Percentiles rank a stretch among this genome's conserved stretches.
Evolutionary conservation across 2,888 invertebrate genomes (phyloP).

Genomic region (Cheilosia variabilis): DNA sequence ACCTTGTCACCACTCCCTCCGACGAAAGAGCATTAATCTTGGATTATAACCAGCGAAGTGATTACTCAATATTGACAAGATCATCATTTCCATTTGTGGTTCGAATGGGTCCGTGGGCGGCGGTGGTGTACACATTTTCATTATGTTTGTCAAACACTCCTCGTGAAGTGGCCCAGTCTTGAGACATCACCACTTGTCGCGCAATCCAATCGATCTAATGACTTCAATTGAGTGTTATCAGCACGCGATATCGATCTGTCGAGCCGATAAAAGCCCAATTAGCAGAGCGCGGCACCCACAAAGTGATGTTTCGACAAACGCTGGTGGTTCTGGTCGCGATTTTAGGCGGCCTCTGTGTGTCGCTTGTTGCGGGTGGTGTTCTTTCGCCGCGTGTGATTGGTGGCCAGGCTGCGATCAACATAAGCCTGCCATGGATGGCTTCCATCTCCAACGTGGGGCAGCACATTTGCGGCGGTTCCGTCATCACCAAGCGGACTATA

Average conservation of each 20-base stretch:
- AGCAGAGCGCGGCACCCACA: not conserved
- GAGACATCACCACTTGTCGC: slow-evolving; percentile 11
- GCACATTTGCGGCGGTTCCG: slow-evolving; percentile 80
- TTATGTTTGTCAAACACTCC: slow-evolving; percentile 24
- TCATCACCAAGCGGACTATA: slow-evolving; percentile 80
- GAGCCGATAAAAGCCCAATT: slow-evolving; percentile 36
- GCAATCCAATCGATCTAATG: not conserved
- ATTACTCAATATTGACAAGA: slow-evolving; percentile 67
- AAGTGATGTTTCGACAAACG: slow-evolving; percentile 56
- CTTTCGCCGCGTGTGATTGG: slow-evolving; percentile 79
- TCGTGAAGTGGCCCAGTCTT: slow-evolving; percentile 22
- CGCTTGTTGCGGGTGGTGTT: not conserved
- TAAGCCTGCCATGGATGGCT: slow-evolving; percentile 81
- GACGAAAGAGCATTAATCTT: slow-evolving; percentile 37
- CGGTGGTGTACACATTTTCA: not conserved
- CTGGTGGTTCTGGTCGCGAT: slow-evolving; percentile 35
- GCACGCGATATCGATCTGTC: slow-evolving; percentile 14
- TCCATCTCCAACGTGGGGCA: slow-evolving; percentile 78
- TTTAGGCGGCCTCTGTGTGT: slow-evolving; percentile 25
- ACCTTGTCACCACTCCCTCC: slow-evolving; percentile 42
- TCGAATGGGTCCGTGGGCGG: not conserved
- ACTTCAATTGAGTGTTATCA: slow-evolving; percentile 26
- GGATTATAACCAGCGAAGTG: slow-evolving; percentile 49
- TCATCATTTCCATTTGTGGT: not conserved
- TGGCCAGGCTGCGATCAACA: slow-evolving; percentile 79